phyloP scores from a whole-genome alignment of 1,140 invertebrate genomes.

The Macrosteles quadrilineatus region DNA sequence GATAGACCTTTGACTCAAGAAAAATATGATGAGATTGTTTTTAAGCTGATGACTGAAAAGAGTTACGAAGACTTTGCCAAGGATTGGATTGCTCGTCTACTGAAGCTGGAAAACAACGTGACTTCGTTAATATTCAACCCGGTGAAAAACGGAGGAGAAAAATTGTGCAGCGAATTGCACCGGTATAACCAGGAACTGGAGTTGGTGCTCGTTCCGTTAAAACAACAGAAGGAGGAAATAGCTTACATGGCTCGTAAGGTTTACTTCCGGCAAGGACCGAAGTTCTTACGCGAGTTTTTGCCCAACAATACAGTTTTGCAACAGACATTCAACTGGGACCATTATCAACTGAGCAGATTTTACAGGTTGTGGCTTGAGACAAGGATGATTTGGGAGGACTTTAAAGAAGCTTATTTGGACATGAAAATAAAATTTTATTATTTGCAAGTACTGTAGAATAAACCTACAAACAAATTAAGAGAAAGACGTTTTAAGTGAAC shows the following conservation, averaged over 20 bases:
- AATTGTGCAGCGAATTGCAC: not conserved
- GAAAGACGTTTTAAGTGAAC: too few relatives aligned
- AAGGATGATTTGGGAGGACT: constrained; percentile 5
- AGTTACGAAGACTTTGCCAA: constrained; percentile 6
- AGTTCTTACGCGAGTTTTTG: not conserved
- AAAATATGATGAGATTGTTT: not conserved
- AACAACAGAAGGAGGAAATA: constrained; percentile 3
- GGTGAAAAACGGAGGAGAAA: constrained; percentile 2
- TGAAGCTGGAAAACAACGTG: not conserved
- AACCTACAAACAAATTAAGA: too few relatives aligned
- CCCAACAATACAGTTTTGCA: not conserved
- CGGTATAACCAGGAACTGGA: not conserved
- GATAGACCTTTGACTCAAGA: not conserved
- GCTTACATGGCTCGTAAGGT: not conserved
- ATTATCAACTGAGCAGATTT: constrained; percentile 14
- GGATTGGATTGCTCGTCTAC: not conserved
- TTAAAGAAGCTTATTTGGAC: not conserved
- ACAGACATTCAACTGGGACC: not conserved
- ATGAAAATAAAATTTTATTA: not conserved
- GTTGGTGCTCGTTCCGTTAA: not conserved
- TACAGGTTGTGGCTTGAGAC: constrained; percentile 1
- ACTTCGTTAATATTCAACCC: not conserved
- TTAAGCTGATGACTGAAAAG: not conserved
- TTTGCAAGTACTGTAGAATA: not conserved
- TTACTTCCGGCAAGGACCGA: not conserved